Evolutionary conservation across 2,888 invertebrate species (phyloP), one percentile per base, ranked within the genome.

Genomic region (Dolomedes plantarius): DNA sequence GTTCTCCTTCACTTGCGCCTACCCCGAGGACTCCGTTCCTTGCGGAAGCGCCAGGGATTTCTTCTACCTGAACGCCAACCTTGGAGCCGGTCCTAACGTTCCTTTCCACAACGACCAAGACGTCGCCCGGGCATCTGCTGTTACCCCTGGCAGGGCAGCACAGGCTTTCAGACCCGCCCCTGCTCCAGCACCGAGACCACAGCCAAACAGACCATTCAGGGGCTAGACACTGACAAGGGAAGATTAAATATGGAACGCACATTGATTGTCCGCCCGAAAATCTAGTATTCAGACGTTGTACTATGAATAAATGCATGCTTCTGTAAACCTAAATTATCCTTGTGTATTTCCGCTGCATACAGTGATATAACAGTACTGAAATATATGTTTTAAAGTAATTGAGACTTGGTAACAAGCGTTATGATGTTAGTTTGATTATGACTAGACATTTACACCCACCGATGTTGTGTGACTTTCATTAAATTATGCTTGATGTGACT

Each of bases 1-100:
- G 32, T 75, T 87, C 19, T 87, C 85, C 2, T 81, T 88, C 56
- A 88, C 88, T 27, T 88, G 88, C 62, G 36, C 87, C 19, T 80
- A 80, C 29, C 87, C 87, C 2, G 88, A 88, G 39, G 88, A 88
- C 13, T 76, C 88, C 0, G 87, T 88, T 1, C 88, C 88, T 0
- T 88, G 88, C 27, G 71, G 72, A 19, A 87, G 80, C 31, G 83
- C 88, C 1, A 62, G 87, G 2, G 87, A 85, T 46, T 88, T 88
- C 87, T 88, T 81, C 68, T 88, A 88, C 50, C 62, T 88, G 75
- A 88, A 88, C 28, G 78, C 75, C 65, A 88, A 88, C 27, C 27
- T 88, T 7, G 86, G 87, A 9, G 79, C 77, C n/a, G 86, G 79
- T n/a, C 86, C 86, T 11, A 79, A 88, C 13, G 85, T 86, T 7